Conservation (phyloP, 2,888 invertebrate species). For the Orchesellides sinensis region DNA sequence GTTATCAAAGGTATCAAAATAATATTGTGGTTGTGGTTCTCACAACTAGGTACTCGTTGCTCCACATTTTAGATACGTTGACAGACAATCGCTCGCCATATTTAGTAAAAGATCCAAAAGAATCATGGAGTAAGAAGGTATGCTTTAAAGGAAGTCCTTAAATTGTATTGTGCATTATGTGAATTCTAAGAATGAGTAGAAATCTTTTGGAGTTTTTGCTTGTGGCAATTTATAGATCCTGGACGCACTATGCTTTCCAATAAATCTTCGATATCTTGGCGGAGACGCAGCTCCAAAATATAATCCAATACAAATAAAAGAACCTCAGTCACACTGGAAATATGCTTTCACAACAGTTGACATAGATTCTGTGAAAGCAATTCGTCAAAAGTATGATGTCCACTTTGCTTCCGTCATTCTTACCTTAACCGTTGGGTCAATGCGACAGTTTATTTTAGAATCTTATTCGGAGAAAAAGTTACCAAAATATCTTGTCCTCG, state of each 20-base stretch:
- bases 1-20: neutral
- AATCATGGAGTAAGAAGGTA: conserved; percentile 57
- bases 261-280: conserved; percentile 56
- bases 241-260: conserved; percentile 56
- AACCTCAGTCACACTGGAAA: conserved; percentile 58
- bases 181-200: neutral
- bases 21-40: neutral
- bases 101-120: conserved; percentile 65
- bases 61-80: conserved; percentile 63
- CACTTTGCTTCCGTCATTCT: conserved; percentile 68
- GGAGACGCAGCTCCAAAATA: conserved; percentile 54
- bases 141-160: neutral
- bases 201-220: neutral
- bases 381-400: conserved; percentile 63
- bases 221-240: conserved; percentile 37
- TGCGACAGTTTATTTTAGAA: conserved; percentile 66
- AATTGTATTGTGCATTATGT: neutral
- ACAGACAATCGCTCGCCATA: conserved; percentile 64
- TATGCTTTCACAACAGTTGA: conserved; percentile 61
- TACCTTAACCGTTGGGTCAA: conserved; percentile 62
- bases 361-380: conserved; percentile 54
- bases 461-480: conserved; percentile 53
- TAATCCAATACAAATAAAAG: conserved; percentile 53
- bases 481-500: conserved; percentile 53
- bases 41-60: conserved; percentile 52